Percentiles rank a stretch among this genome's conserved stretches.
Conservation (phyloP, 2,888 invertebrate species). For the Argynnis bischoffii region DNA sequence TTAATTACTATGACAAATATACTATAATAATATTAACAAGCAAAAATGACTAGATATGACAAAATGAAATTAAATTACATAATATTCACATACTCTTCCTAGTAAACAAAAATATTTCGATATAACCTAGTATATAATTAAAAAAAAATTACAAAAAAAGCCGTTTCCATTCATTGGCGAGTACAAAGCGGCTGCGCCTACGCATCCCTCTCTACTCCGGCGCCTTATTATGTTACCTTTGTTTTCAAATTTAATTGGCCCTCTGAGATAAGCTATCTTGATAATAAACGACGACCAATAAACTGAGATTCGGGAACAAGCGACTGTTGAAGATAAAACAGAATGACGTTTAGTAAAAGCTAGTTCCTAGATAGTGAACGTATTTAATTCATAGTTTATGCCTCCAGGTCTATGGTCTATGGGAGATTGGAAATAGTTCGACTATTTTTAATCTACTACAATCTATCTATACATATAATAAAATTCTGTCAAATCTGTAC, state of each 20-base stretch:
- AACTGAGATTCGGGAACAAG: conserved; percentile 74
- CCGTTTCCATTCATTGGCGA: conserved; percentile 61
- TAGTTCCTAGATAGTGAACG: conserved; percentile 28
- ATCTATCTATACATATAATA: no score
- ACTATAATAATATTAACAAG: no score
- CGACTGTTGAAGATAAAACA: conserved; percentile 64
- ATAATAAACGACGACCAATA: conserved; percentile 82
- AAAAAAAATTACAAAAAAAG: conserved; percentile 45
- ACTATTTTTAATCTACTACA: neutral
- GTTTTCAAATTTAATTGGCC: conserved; percentile 83
- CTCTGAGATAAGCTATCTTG: conserved; percentile 81
- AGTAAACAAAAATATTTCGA: conserved; percentile 16
- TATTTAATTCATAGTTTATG: conserved; percentile 17
- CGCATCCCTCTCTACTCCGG: conserved; percentile 62
- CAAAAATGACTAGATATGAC: no score
- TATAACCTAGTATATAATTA: conserved; percentile 11
- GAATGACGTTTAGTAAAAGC: conserved; percentile 67
- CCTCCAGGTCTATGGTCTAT: neutral
- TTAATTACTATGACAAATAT: no score
- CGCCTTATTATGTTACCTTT: conserved; percentile 82
- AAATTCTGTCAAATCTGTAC: no score
- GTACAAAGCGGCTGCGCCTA: conserved; percentile 73
- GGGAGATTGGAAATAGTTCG: neutral
- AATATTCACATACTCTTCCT: neutral
- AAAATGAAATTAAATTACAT: neutral